Evolutionary conservation across 2,797 vertebrate genomes (phyloP).

Genomic region (Tachyglossus aculeatus): DNA sequence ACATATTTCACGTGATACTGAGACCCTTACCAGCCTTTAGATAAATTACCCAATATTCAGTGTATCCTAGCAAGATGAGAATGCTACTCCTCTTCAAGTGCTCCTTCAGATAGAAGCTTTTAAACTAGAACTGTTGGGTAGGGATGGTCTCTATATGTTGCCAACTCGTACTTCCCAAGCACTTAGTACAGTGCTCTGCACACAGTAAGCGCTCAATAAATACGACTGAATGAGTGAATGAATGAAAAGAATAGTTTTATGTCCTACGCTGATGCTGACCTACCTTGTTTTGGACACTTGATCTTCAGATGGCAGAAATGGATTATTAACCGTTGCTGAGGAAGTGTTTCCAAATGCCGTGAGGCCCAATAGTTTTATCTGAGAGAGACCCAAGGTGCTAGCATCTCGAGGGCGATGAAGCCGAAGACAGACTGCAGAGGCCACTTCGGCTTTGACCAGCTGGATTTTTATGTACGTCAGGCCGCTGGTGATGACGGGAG

Average conservation of each 20-base stretch:
- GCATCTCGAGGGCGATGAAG: constrained; percentile 95
- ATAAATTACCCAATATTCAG: no score
- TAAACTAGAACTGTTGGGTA: no score
- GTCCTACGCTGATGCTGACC: background rate
- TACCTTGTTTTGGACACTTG: constrained; percentile 99
- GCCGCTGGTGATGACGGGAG: constrained; percentile 94
- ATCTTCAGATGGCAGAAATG: constrained; percentile 97
- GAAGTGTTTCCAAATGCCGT: constrained; percentile 98
- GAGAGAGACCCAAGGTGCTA: constrained; percentile 94
- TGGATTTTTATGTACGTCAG: constrained; percentile 99
- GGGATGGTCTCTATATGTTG: no score
- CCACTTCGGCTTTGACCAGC: constrained; percentile 96
- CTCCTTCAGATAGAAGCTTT: no score
- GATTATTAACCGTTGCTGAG: constrained; percentile 97
- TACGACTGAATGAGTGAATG: no score
- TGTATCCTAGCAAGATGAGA: no score
- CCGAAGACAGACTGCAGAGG: constrained; percentile 94
- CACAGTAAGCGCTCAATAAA: no score
- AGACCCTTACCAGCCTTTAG: no score
- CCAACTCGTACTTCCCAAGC: no score
- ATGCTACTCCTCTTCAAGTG: no score
- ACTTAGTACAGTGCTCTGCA: no score
- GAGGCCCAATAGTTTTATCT: constrained; percentile 95
- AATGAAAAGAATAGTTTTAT: background rate
- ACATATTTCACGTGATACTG: no score